These are phyloP conservation scores for Odontomyia ornata DNA, from an alignment of 2,888 invertebrate genomes.

Conservation along the genomic window DNA sequence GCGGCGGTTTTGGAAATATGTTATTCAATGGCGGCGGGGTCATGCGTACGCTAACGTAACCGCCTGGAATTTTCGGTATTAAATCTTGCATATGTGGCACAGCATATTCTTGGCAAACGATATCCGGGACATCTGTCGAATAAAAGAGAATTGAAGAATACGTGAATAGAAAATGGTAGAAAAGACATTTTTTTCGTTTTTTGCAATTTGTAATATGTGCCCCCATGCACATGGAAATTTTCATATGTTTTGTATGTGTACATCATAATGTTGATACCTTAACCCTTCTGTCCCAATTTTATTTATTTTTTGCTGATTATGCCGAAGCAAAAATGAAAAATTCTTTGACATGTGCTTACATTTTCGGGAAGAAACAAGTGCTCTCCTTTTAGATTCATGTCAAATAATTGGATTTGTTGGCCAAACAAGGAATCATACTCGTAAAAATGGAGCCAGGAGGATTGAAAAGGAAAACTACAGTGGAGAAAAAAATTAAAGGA, in stretches of 20 bases:
- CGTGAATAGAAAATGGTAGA: background rate
- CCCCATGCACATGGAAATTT: no score
- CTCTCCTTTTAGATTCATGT: no score
- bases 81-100: slow-evolving; percentile 69
- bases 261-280: no score
- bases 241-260: no score
- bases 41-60: slow-evolving; percentile 63
- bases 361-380: no score
- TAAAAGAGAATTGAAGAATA: slow-evolving; percentile 25
- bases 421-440: background rate
- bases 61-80: slow-evolving; percentile 64
- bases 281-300: no score
- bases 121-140: slow-evolving; percentile 69
- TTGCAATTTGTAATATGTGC: no score
- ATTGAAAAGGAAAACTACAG: background rate
- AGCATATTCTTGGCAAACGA: slow-evolving; percentile 71
- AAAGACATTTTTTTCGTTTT: background rate
- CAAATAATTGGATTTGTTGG: no score
- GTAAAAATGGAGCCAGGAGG: background rate
- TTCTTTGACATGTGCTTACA: no score
- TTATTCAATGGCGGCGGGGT: slow-evolving; percentile 66
- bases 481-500: background rate
- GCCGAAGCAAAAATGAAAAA: no score
- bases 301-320: no score
- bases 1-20: slow-evolving; percentile 70